phyloP scores from a whole-genome alignment of 2,113 vertebrate species.

The Edolisoma coerulescens region DNA sequence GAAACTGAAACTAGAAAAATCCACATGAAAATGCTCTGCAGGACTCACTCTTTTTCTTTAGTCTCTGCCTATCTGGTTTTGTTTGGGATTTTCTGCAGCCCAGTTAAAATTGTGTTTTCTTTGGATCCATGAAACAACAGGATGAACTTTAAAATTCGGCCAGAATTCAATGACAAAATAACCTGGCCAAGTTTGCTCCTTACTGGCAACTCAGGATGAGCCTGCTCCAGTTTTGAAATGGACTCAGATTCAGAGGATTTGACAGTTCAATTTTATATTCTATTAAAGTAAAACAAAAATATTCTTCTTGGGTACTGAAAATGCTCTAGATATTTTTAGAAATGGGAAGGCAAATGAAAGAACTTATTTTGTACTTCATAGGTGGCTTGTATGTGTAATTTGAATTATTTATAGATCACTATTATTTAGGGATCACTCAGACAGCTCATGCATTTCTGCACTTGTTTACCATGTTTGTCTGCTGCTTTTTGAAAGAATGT shows the following conservation, averaged over 20 bases:
- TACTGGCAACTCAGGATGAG: not conserved
- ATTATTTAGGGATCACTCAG: constrained; percentile 31
- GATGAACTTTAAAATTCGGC: not conserved
- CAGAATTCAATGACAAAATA: not conserved
- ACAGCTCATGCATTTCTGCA: not conserved
- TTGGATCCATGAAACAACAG: not conserved
- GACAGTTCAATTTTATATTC: not conserved
- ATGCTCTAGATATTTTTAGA: not conserved
- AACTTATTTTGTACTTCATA: constrained; percentile 11
- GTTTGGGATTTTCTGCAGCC: not conserved
- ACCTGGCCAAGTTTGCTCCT: not conserved
- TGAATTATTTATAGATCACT: constrained; percentile 25
- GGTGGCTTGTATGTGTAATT: not conserved
- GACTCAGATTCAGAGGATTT: not conserved
- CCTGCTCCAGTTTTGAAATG: not conserved
- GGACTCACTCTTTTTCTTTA: not conserved
- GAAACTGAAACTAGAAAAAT: not conserved
- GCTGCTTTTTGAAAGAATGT: not conserved
- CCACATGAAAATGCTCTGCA: not conserved
- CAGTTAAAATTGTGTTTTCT: not conserved
- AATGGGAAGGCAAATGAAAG: not conserved
- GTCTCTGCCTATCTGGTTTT: not conserved
- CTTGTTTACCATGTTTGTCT: constrained; percentile 11
- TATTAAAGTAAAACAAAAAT: not conserved
- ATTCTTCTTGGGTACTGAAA: not conserved